Evolutionary conservation across 1,140 invertebrate species (phyloP).

Genomic region (Rhopalosiphum maidis): DNA sequence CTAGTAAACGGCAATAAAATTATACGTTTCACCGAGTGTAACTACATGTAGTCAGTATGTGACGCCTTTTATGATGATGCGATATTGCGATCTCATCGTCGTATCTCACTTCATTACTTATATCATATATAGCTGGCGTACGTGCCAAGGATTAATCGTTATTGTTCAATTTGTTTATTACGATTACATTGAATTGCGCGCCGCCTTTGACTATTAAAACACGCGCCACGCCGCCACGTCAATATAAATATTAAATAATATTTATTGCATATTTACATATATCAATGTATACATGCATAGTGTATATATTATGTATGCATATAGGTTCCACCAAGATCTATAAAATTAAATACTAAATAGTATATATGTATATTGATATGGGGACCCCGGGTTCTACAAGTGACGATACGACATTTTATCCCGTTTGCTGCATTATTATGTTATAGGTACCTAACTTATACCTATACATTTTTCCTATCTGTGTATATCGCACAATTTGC

Average conservation of each 20-base stretch:
- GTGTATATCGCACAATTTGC: neutral
- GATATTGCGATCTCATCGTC: neutral
- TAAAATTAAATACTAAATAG: neutral
- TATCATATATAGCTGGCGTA: neutral
- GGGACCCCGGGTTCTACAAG: neutral
- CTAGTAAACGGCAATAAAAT: neutral
- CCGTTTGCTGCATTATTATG: neutral
- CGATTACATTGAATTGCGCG: neutral
- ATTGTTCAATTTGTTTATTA: neutral
- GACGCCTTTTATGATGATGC: neutral
- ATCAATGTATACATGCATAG: neutral
- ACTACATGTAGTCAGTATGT: neutral
- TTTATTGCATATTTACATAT: neutral
- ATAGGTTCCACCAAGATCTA: neutral
- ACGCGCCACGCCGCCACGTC: neutral
- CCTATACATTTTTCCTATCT: neutral
- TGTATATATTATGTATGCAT: neutral
- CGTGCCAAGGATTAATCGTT: slow-evolving; percentile 3
- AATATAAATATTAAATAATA: neutral
- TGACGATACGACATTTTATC: neutral
- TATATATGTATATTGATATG: neutral
- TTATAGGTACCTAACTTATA: no score
- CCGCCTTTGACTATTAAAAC: neutral
- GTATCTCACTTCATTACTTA: neutral
- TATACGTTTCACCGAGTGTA: neutral